phyloP scores from a whole-genome alignment of 2,888 invertebrate species.

The Megalurothrips usitatus region DNA sequence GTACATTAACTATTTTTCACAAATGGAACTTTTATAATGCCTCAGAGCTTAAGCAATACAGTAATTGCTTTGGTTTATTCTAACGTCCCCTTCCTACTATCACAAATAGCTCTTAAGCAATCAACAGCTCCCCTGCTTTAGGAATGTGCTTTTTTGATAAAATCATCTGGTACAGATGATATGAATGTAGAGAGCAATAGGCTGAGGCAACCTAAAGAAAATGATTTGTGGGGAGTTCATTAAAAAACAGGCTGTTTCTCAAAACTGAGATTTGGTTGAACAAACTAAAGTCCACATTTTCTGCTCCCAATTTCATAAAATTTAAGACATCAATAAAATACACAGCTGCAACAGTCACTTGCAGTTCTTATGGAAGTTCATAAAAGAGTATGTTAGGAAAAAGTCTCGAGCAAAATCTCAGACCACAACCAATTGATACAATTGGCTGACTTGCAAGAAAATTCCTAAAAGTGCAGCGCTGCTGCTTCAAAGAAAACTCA shows the following conservation, averaged over 20 bases:
- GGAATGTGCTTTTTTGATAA: constrained; percentile 8
- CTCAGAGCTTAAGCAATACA: too few relatives aligned
- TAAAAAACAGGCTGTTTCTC: not conserved
- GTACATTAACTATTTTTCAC: too few relatives aligned
- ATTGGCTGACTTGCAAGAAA: not conserved
- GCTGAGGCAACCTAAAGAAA: not conserved
- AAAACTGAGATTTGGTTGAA: not conserved
- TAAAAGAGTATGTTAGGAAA: not conserved
- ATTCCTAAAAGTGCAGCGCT: not conserved
- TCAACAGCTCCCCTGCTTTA: not conserved
- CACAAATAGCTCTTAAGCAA: not conserved
- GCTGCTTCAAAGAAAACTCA: not conserved
- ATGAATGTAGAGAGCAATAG: not conserved
- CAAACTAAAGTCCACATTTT: not conserved
- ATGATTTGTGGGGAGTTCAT: not conserved
- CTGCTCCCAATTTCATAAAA: too few relatives aligned
- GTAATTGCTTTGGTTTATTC: too few relatives aligned
- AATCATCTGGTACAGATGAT: not conserved
- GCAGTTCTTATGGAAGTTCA: not conserved
- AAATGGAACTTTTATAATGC: too few relatives aligned
- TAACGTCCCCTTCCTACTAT: not conserved
- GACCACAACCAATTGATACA: not conserved
- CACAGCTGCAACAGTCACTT: not conserved
- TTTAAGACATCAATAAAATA: too few relatives aligned
- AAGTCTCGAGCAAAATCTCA: not conserved